Conservation (phyloP, 2,888 invertebrate genomes). For the Chaetogeoica ovagalla region DNA sequence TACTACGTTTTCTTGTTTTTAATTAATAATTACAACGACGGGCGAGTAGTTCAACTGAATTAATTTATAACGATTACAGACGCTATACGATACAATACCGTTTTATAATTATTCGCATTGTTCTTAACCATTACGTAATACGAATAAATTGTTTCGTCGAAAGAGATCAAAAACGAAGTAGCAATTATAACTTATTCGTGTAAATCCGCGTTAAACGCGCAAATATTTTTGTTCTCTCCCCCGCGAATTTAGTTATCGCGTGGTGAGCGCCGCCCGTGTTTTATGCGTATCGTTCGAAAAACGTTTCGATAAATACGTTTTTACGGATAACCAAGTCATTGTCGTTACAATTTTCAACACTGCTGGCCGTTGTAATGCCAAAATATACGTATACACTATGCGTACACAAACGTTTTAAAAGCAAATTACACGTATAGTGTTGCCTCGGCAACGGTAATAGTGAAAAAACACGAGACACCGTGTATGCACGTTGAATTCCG, state of each 20-base stretch:
- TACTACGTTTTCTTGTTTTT: not conserved
- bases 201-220: too few relatives aligned
- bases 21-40: not conserved
- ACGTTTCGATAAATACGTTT: not conserved
- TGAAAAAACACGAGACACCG: conserved; percentile 1
- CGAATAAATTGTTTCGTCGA: too few relatives aligned
- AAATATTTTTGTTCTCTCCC: too few relatives aligned
- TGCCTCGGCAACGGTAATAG: not conserved
- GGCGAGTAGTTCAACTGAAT: not conserved
- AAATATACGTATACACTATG: not conserved
- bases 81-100: too few relatives aligned
- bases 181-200: too few relatives aligned
- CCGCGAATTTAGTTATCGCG: too few relatives aligned
- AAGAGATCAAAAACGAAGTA: too few relatives aligned
- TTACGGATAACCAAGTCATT: not conserved
- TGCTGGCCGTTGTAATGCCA: not conserved
- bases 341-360: not conserved
- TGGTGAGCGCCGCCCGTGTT: too few relatives aligned
- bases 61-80: too few relatives aligned
- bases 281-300: not conserved
- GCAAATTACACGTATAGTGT: too few relatives aligned
- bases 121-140: too few relatives aligned
- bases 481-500: conserved; percentile 22
- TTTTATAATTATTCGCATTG: too few relatives aligned
- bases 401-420: not conserved